These are phyloP conservation scores for Oxycera nigricornis DNA, from an alignment of 2,888 invertebrate species.

Conservation along the genomic window DNA sequence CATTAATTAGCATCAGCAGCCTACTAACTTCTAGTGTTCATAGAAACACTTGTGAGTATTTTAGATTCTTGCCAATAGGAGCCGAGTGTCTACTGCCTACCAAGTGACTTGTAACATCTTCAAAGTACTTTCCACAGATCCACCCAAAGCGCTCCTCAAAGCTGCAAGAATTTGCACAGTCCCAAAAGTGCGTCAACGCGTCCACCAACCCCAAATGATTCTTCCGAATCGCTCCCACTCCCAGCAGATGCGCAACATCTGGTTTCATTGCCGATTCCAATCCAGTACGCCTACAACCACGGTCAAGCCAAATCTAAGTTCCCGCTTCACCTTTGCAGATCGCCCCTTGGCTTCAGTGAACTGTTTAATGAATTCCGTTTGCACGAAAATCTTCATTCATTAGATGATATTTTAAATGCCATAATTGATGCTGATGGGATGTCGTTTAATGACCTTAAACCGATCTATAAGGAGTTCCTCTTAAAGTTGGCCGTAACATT, in stretches of 20 bases:
- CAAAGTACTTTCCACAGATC: too few relatives aligned
- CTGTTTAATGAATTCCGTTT: conserved; percentile 86
- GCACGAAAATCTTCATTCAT: conserved; percentile 85
- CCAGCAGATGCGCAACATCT: conserved; percentile 1
- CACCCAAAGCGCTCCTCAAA: neutral
- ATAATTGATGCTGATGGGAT: conserved; percentile 92
- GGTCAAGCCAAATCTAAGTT: conserved; percentile 26
- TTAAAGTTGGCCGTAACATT: conserved; percentile 85
- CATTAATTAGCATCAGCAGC: too few relatives aligned
- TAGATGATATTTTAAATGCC: conserved; percentile 86
- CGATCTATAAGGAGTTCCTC: conserved; percentile 89
- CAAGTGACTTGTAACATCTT: too few relatives aligned
- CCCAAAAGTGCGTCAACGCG: too few relatives aligned
- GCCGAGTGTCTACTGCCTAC: too few relatives aligned
- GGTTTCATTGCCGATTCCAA: conserved; percentile 26
- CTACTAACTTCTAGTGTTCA: too few relatives aligned
- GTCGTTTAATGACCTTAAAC: conserved; percentile 91
- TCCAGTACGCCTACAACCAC: conserved; percentile 33
- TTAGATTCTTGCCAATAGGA: too few relatives aligned
- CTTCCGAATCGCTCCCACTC: neutral
- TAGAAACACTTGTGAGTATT: too few relatives aligned
- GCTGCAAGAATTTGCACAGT: too few relatives aligned
- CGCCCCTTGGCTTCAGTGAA: conserved; percentile 85
- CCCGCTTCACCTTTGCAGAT: conserved; percentile 64
- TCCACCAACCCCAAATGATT: neutral